Percentiles rank a stretch among this genome's conserved stretches.
These are phyloP conservation scores for Eulithis prunata DNA, from an alignment of 2,888 invertebrate genomes.

Conservation along the genomic window DNA sequence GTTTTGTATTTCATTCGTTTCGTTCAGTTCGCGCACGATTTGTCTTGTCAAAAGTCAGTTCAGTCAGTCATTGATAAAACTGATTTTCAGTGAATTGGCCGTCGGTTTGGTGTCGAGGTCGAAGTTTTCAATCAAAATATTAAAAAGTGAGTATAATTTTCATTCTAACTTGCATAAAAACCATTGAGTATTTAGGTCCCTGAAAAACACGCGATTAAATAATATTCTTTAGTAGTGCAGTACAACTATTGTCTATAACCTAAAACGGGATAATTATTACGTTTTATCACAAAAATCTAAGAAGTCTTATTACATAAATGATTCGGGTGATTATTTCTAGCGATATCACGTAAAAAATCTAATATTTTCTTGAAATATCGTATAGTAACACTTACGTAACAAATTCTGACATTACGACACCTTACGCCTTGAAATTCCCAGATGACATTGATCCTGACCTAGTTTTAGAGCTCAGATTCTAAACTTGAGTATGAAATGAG, in stretches of 20 bases:
- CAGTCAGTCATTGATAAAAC: conserved; percentile 36
- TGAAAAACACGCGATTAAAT: conserved; percentile 14
- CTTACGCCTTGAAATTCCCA: conserved; percentile 65
- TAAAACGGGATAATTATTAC: conserved; percentile 7
- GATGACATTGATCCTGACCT: conserved; percentile 81
- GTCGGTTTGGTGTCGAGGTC: conserved; percentile 37
- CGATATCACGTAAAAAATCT: background rate
- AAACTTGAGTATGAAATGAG: conserved; percentile 13
- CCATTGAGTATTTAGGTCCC: background rate
- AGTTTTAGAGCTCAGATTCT: conserved; percentile 39
- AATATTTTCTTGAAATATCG: conserved; percentile 6
- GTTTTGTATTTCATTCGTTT: too few species aligned
- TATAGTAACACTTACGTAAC: conserved; percentile 69
- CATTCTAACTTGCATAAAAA: background rate
- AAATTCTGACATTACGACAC: conserved; percentile 69
- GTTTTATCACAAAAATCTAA: conserved; percentile 15
- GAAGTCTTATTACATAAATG: conserved; percentile 26
- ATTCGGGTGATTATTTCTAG: background rate
- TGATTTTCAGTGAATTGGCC: conserved; percentile 45
- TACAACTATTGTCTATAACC: conserved; percentile 30
- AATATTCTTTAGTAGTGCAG: background rate
- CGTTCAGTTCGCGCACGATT: too few species aligned
- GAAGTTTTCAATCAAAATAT: conserved; percentile 30
- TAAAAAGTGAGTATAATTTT: conserved; percentile 47
- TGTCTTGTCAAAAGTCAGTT: conserved; percentile 23